Percentiles rank a stretch among this genome's conserved stretches.
Evolutionary conservation across 2,888 invertebrate species (phyloP).

Genomic region (Limnephilus rhombicus): DNA sequence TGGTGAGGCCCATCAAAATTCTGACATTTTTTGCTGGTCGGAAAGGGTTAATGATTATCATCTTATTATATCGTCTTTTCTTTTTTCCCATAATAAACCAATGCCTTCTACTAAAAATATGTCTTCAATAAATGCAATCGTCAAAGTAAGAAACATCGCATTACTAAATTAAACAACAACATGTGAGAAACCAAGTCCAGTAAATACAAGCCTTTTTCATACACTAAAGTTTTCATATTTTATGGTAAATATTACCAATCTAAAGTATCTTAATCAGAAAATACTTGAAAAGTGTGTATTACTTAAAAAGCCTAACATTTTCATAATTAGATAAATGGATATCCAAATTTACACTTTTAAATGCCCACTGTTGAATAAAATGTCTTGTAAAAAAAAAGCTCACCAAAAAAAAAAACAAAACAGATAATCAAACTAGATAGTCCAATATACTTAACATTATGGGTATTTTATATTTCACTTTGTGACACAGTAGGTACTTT

Average conservation of each 20-base stretch:
- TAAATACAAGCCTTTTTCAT: not conserved
- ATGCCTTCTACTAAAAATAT: too few species aligned
- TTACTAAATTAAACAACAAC: not conserved
- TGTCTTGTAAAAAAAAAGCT: not conserved
- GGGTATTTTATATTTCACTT: conserved; percentile 6
- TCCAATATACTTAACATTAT: not conserved
- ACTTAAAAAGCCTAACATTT: not conserved
- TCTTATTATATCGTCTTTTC: too few species aligned
- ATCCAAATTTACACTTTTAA: not conserved
- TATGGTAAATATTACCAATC: not conserved
- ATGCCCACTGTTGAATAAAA: not conserved
- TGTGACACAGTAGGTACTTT: conserved; percentile 11
- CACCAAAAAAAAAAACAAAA: not conserved
- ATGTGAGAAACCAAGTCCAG: not conserved
- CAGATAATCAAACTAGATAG: not conserved
- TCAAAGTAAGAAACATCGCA: not conserved
- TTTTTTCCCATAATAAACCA: too few species aligned
- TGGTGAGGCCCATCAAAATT: too few species aligned
- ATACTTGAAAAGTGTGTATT: not conserved
- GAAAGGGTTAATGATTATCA: too few species aligned
- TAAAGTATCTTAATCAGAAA: not conserved
- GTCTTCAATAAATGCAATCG: too few species aligned
- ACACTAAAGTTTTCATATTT: not conserved
- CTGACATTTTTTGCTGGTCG: too few species aligned
- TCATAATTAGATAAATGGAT: not conserved